Evolutionary conservation across 2,888 invertebrate species (phyloP).

Genomic region (Oligia fasciuncula): DNA sequence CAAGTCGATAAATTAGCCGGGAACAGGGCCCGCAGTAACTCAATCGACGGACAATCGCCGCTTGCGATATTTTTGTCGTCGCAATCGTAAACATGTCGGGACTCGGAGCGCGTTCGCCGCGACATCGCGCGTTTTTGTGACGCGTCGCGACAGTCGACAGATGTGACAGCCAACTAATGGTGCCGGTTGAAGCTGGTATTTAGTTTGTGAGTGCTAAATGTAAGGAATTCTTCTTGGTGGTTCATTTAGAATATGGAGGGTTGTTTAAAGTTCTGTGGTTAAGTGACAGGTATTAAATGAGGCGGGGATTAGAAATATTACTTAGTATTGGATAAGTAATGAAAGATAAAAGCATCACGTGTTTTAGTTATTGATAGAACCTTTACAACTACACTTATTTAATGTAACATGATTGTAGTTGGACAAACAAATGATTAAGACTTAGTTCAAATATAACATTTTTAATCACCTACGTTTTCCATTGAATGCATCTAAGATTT

Average conservation of each 20-base stretch:
- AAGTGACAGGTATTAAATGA: constrained; percentile 44
- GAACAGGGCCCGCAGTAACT: constrained; percentile 78
- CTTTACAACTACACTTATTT: neutral
- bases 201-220: constrained; percentile 58
- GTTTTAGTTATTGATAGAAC: neutral
- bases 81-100: constrained; percentile 83
- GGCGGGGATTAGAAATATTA: constrained; percentile 18
- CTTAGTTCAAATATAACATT: neutral
- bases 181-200: constrained; percentile 52
- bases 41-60: constrained; percentile 80
- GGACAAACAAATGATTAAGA: neutral
- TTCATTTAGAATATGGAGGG: constrained; percentile 42
- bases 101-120: constrained; percentile 66
- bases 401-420: neutral
- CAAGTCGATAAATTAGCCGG: constrained; percentile 80
- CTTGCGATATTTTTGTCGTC: constrained; percentile 85
- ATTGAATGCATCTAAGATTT: too few relatives aligned
- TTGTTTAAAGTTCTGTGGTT: constrained; percentile 34
- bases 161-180: constrained; percentile 68
- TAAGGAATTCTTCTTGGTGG: constrained; percentile 57
- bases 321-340: neutral
- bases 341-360: neutral
- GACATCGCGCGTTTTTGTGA: constrained; percentile 70
- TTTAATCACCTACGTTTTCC: neutral
- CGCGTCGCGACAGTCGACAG: constrained; percentile 68